Conservation (phyloP, 2,888 invertebrate genomes). For the Pseudanteris insignis region DNA sequence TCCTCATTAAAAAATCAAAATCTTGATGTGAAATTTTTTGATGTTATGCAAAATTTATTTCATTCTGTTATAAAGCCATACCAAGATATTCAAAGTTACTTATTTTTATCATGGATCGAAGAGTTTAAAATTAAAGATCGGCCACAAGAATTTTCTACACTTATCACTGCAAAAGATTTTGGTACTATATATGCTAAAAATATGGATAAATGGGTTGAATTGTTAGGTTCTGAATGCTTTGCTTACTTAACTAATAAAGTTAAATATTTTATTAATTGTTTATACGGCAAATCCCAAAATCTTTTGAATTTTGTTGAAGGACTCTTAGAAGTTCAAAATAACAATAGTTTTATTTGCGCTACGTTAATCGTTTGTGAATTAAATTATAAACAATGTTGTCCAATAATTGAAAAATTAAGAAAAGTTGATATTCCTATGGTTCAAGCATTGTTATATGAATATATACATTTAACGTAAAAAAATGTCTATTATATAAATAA, state of each 20-base stretch:
- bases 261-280: too few relatives aligned
- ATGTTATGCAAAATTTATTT: constrained; percentile 4
- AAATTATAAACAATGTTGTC: neutral
- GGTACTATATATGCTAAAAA: too few relatives aligned
- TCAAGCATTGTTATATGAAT: constrained; percentile 2
- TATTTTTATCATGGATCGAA: constrained; percentile 6
- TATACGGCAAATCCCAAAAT: too few relatives aligned
- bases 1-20: too few relatives aligned
- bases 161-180: too few relatives aligned
- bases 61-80: constrained; percentile 4
- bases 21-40: neutral
- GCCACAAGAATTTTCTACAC: neutral
- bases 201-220: constrained; percentile 4
- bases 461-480: too few relatives aligned
- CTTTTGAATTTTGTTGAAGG: neutral
- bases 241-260: too few relatives aligned
- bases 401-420: neutral
- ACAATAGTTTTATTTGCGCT: constrained; percentile 2
- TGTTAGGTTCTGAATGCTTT: constrained; percentile 7
- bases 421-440: neutral
- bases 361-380: neutral
- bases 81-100: constrained; percentile 6
- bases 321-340: constrained; percentile 1
- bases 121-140: neutral
- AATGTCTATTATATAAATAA: too few relatives aligned